Evolutionary conservation across 2,113 vertebrate species (phyloP).

Genomic region (Dascyllus trimaculatus): DNA sequence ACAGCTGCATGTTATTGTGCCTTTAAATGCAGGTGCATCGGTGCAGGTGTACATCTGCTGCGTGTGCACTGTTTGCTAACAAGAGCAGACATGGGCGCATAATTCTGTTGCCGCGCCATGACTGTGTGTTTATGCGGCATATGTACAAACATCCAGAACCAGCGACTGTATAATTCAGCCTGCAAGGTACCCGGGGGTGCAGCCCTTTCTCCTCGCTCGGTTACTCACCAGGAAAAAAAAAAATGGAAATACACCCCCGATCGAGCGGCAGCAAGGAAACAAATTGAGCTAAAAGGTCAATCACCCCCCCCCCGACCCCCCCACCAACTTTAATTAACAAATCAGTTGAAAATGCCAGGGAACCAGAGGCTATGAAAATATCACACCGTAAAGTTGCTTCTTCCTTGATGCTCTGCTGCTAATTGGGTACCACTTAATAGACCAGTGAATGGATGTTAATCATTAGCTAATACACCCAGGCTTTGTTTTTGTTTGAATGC

Average conservation of each 20-base stretch:
- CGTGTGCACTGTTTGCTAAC: slow-evolving; percentile 54
- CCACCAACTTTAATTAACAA: slow-evolving; percentile 78
- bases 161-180: slow-evolving; percentile 59
- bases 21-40: slow-evolving; percentile 40
- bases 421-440: slow-evolving; percentile 66
- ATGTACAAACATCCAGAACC: slow-evolving; percentile 52
- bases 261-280: slow-evolving; percentile 59
- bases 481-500: slow-evolving; percentile 21
- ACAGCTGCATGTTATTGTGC: slow-evolving; percentile 12
- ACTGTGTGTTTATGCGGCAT: slow-evolving; percentile 40
- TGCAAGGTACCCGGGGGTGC: slow-evolving; percentile 47
- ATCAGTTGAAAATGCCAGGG: slow-evolving; percentile 73
- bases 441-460: slow-evolving; percentile 45
- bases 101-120: slow-evolving; percentile 31
- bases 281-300: slow-evolving; percentile 82
- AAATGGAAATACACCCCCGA: slow-evolving; percentile 56
- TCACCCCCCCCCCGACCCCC: slow-evolving; percentile 33
- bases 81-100: slow-evolving; percentile 57
- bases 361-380: slow-evolving; percentile 74
- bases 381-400: slow-evolving; percentile 54
- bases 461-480: slow-evolving; percentile 39
- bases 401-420: slow-evolving; percentile 28
- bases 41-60: slow-evolving; percentile 54
- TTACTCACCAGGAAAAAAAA: slow-evolving; percentile 55
- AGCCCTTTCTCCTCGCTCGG: slow-evolving; percentile 51